phyloP scores from a whole-genome alignment of 2,888 invertebrate genomes.

The Drepanosiphum platanoidis region DNA sequence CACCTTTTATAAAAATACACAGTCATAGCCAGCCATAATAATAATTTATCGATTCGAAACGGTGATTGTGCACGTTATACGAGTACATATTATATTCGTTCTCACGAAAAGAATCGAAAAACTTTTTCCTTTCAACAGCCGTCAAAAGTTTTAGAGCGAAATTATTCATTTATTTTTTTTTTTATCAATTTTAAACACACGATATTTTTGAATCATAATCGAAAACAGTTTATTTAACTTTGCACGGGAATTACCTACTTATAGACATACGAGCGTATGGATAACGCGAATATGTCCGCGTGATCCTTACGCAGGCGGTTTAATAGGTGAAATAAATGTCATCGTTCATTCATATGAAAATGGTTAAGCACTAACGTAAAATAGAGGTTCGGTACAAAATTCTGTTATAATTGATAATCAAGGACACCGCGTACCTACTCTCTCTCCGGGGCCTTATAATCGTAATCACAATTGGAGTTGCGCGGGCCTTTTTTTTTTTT shows the following conservation, averaged over 20 bases:
- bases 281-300: background rate
- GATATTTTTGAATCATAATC: no score
- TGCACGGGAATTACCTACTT: background rate
- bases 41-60: no score
- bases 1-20: no score
- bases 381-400: conserved; percentile 32
- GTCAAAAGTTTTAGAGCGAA: no score
- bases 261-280: background rate
- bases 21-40: no score
- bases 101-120: no score
- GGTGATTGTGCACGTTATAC: no score
- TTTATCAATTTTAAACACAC: no score
- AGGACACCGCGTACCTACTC: conserved; percentile 30
- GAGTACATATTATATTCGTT: no score
- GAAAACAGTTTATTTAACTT: background rate
- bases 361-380: conserved; percentile 47
- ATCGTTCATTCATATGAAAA: conserved; percentile 16
- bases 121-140: no score
- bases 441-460: conserved; percentile 38
- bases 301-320: background rate
- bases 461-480: conserved; percentile 43
- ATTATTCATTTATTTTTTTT: no score
- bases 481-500: conserved; percentile 17
- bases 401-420: conserved; percentile 47
- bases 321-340: conserved; percentile 12